Conservation (phyloP, 1,140 invertebrate species). For the Dysdera silvatica region DNA sequence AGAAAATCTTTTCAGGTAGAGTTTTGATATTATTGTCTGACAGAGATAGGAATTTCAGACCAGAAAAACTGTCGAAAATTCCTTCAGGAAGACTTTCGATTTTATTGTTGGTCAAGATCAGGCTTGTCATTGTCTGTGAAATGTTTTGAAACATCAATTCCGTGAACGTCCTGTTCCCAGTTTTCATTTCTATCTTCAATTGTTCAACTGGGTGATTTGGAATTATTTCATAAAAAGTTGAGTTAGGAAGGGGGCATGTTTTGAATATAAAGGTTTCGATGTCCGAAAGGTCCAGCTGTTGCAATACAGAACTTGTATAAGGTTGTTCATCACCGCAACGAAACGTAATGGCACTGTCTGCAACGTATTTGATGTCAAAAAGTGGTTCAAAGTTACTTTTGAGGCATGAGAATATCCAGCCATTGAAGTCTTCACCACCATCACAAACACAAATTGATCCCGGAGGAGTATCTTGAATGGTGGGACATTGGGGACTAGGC, state of each 20-base stretch:
- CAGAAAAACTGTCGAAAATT: conserved; percentile 12
- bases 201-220: conserved; percentile 2
- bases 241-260: conserved; percentile 13
- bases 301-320: background rate
- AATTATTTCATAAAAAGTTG: conserved; percentile 6
- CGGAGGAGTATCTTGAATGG: background rate
- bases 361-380: background rate
- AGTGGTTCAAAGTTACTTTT: background rate
- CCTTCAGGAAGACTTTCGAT: conserved; percentile 14
- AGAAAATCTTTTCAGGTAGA: conserved; percentile 13
- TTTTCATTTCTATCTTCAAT: conserved; percentile 5
- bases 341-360: background rate
- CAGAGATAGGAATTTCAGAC: conserved; percentile 6
- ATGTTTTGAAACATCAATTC: conserved; percentile 10
- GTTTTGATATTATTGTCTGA: conserved; percentile 15
- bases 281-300: background rate
- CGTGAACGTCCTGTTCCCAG: background rate
- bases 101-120: background rate
- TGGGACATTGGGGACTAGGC: no score
- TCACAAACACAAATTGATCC: conserved; percentile 4
- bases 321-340: background rate
- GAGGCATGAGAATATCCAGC: conserved; percentile 16
- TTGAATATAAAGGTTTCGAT: conserved; percentile 8
- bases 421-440: background rate
- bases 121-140: background rate